Conservation (phyloP, 2,113 vertebrate genomes). For the Campylorhamphus procurvoides region DNA sequence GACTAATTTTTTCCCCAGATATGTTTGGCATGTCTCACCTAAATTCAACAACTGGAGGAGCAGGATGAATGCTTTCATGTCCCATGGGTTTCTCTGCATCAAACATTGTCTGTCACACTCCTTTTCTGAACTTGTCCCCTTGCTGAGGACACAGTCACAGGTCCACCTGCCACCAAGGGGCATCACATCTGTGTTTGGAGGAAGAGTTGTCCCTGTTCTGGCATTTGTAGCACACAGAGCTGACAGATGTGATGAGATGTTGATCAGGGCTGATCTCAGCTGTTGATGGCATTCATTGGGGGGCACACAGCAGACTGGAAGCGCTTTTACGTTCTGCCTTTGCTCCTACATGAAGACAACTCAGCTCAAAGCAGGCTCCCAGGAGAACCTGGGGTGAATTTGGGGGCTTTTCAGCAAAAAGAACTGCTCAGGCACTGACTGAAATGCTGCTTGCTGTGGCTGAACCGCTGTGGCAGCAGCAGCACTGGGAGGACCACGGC, state of each 20-base stretch:
- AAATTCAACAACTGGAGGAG: neutral
- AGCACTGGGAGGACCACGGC: neutral
- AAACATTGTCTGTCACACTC: fast-evolving
- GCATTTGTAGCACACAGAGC: fast-evolving
- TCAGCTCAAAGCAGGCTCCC: neutral
- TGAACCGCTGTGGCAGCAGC: neutral
- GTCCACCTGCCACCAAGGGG: neutral
- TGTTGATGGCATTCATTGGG: fast-evolving
- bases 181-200: neutral
- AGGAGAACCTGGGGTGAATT: neutral
- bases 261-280: neutral
- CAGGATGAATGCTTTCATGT: neutral
- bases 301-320: neutral
- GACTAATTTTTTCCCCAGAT: neutral
- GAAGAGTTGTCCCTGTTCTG: neutral
- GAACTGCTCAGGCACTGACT: neutral
- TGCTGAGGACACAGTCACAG: neutral
- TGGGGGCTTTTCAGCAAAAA: neutral
- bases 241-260: neutral
- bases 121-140: neutral
- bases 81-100: neutral
- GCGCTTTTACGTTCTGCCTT: neutral
- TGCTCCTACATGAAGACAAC: neutral
- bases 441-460: neutral
- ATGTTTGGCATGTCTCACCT: neutral